phyloP scores from a whole-genome alignment of 2,888 invertebrate genomes.

The Cephalotes varians region DNA sequence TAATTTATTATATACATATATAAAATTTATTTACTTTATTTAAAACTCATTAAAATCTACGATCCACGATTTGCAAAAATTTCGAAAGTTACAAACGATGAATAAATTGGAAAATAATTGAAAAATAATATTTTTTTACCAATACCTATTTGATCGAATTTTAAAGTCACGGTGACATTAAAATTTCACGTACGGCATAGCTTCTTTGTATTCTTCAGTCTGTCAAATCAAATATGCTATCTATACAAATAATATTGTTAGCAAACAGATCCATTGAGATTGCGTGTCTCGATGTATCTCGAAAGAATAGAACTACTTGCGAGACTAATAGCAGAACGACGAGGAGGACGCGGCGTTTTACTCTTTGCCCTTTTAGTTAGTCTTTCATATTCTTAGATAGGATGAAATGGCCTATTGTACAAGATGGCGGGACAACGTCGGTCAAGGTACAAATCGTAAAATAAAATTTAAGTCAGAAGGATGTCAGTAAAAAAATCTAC shows the following conservation, averaged over 20 bases:
- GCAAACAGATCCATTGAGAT: neutral
- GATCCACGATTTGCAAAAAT: neutral
- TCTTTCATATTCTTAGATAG: slow-evolving; percentile 82
- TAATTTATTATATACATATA: too few relatives aligned
- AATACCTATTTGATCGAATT: neutral
- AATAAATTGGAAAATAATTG: neutral
- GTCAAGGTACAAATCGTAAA: slow-evolving; percentile 19
- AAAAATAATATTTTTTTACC: neutral
- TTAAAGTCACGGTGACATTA: neutral
- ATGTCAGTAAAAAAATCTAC: neutral
- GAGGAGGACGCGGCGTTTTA: slow-evolving; percentile 60
- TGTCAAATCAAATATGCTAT: slow-evolving; percentile 17
- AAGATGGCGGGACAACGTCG: slow-evolving; percentile 42
- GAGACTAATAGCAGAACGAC: slow-evolving; percentile 22
- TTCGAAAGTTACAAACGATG: neutral
- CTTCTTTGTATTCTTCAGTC: slow-evolving; percentile 12
- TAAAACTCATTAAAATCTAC: neutral
- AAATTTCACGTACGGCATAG: neutral
- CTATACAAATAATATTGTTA: slow-evolving; percentile 23
- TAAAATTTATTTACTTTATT: neutral
- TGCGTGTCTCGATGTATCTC: neutral
- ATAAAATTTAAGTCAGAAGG: neutral
- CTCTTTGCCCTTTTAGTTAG: slow-evolving; percentile 81
- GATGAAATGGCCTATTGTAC: slow-evolving; percentile 81
- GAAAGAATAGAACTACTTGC: neutral